A percentile compares a stretch with the other conserved stretches of the same genome.
Evolutionary conservation across 1,140 invertebrate species (phyloP).

Genomic region (Megathymus violae): DNA sequence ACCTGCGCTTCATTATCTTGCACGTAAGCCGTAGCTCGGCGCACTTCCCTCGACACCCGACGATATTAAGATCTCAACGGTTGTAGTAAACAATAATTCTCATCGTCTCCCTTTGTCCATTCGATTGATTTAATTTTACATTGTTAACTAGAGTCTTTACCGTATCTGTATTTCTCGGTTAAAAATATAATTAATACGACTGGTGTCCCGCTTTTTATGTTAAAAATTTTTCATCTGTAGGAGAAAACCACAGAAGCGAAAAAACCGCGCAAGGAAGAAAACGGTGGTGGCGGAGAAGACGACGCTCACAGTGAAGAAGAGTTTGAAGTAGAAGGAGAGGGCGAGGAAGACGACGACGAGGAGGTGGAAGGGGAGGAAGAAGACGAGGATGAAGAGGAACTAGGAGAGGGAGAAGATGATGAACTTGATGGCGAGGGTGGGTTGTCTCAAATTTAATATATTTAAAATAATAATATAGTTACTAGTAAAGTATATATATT

Average conservation of each 20-base stretch:
- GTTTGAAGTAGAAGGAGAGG: slow-evolving; percentile 80
- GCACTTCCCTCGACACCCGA: too few relatives aligned
- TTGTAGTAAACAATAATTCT: slow-evolving; percentile 41
- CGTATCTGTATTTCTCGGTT: neutral
- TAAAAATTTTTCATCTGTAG: slow-evolving; percentile 62
- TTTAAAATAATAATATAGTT: too few relatives aligned
- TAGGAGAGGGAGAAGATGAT: slow-evolving; percentile 88
- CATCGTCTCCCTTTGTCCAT: too few relatives aligned
- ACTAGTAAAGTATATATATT: too few relatives aligned
- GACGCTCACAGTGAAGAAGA: slow-evolving; percentile 87
- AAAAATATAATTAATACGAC: neutral
- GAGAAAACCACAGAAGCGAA: slow-evolving; percentile 90
- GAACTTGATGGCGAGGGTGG: slow-evolving; percentile 85
- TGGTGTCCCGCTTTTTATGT: slow-evolving; percentile 42
- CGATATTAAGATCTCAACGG: too few relatives aligned
- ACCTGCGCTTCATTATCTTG: slow-evolving; percentile 75
- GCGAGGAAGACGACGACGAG: slow-evolving; percentile 84
- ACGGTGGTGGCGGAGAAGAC: slow-evolving; percentile 86
- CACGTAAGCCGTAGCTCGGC: slow-evolving; percentile 44
- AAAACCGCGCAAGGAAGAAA: slow-evolving; percentile 91
- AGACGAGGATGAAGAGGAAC: slow-evolving; percentile 87
- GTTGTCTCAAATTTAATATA: slow-evolving; percentile 2
- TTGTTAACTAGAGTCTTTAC: slow-evolving; percentile 36
- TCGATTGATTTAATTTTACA: too few relatives aligned
- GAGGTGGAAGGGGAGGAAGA: slow-evolving; percentile 85